A percentile compares a stretch with the other conserved stretches of the same genome.
Conservation (phyloP, 1,140 invertebrate species). For the Paramacrobiotus metropolitanus region DNA sequence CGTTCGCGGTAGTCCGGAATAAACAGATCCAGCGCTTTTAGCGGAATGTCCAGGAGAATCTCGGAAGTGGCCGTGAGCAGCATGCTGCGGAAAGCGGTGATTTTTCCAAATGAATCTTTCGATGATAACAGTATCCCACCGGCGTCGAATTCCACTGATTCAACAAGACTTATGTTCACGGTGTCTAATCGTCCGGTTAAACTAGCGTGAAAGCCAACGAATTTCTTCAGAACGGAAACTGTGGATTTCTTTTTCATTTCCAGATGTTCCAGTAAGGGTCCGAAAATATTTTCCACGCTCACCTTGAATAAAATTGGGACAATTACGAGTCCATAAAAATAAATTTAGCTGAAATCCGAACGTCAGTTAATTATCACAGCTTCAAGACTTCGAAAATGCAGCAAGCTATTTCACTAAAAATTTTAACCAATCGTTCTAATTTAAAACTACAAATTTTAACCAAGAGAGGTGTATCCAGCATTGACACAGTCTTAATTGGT, state of each 20-base stretch:
- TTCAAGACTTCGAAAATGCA: too few species aligned
- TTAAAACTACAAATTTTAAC: too few species aligned
- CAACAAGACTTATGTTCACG: neutral
- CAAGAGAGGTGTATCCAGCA: too few species aligned
- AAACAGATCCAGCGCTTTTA: neutral
- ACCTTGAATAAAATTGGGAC: neutral
- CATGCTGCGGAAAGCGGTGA: neutral
- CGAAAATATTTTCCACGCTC: slow-evolving; percentile 2
- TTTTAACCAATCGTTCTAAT: too few species aligned
- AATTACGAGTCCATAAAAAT: too few species aligned
- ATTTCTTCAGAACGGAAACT: neutral
- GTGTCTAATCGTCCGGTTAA: neutral
- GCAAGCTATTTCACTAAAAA: too few species aligned
- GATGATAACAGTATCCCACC: neutral
- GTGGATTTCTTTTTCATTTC: neutral
- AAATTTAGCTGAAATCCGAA: too few species aligned
- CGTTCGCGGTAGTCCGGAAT: neutral
- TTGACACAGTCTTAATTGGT: too few species aligned
- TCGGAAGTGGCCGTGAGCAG: neutral
- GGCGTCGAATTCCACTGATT: neutral
- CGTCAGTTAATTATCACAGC: too few species aligned
- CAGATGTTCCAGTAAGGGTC: neutral
- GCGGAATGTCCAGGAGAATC: neutral
- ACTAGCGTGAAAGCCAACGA: neutral
- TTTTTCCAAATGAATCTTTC: neutral